Conservation (phyloP, 2,888 invertebrate genomes). For the Ethmia dodecea region DNA sequence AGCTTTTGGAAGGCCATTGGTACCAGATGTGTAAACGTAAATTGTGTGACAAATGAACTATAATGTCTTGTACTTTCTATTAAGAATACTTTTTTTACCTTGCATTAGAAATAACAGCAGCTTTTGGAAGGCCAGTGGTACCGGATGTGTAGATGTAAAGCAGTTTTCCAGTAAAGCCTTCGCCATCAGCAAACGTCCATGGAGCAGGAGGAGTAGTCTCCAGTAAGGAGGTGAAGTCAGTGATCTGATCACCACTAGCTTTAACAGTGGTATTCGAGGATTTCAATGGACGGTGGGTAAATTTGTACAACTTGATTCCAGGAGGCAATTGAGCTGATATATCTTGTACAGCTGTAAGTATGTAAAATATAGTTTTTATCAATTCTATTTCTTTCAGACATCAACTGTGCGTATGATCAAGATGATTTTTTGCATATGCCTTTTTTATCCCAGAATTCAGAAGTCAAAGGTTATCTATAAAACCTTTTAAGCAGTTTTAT, state of each 20-base stretch:
- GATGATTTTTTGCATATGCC: no score
- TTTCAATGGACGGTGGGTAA: slow-evolving; percentile 49
- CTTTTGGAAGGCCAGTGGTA: slow-evolving; percentile 98
- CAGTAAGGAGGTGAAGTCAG: slow-evolving; percentile 79
- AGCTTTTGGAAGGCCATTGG: slow-evolving; percentile 98
- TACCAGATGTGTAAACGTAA: slow-evolving; percentile 99
- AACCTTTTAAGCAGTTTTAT: no score
- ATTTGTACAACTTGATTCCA: slow-evolving; percentile 82
- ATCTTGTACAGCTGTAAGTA: slow-evolving; percentile 81
- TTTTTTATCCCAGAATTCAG: no score
- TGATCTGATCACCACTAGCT: slow-evolving; percentile 54
- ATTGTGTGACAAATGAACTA: no score
- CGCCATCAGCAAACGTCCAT: slow-evolving; percentile 77
- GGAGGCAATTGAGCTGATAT: slow-evolving; percentile 81
- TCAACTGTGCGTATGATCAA: no score
- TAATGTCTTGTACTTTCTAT: no score
- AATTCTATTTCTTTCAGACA: no score
- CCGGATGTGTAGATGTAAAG: slow-evolving; percentile 99
- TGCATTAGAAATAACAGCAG: slow-evolving; percentile 96
- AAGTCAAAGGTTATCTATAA: no score
- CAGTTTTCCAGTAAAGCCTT: slow-evolving; percentile 86
- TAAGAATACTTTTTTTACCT: no score
- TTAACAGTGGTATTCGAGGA: slow-evolving; percentile 25
- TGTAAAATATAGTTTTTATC: slow-evolving; percentile 1
- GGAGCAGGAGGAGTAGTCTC: slow-evolving; percentile 74